Base-by-base conservation (phyloP, 2,797 vertebrate genomes). In the Meda fulgida region DNA sequence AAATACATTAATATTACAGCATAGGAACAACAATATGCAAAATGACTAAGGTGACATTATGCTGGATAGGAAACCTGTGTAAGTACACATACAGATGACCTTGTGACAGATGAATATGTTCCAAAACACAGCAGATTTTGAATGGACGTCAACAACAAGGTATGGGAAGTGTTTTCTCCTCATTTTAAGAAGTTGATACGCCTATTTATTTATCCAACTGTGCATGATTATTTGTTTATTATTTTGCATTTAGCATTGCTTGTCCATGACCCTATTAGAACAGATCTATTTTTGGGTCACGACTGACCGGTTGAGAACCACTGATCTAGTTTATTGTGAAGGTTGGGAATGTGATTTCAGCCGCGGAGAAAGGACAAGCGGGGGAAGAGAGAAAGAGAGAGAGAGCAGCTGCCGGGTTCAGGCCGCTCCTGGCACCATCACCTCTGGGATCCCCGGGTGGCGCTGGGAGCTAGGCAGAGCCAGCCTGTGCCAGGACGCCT, bases 401-500 rank as follows among this genome's bases (percentile, higher is more conserved):
- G 31, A 53, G 19, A 65, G 31, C 23, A 60, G 66, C 63, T 43
- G 81, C 81, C 18, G 79, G 71, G 78, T 75, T 85, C 85, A 78
- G 87, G 43, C 86, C 9, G 89, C 81, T 88, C 89, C 88, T 89
- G 88, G 86, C 78, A 89, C 89, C 34, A 80, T 80, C 82, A 77
- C 84, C 78, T 84, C 85, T 84, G 78, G 73, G 78, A 31, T 77
- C 67, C 46, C 38, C 53, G 70, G 48, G 77, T 48, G n/a, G 18
- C 34, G 13, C 40, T 71, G 16, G 78, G 63, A 72, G 71, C 65
- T 70, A 63, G 60, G 66, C 69, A 85, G 87, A 80, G 60, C 58
- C 80, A 86, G 75, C 70, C 87, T 73, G 85, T 82, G 78, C 78
- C 88, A 89, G 40, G 63, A 72, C 70, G 46, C 58, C 58, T 67